Base-by-base conservation (phyloP, 2,888 invertebrate genomes). In the Euzetes globulus region DNA sequence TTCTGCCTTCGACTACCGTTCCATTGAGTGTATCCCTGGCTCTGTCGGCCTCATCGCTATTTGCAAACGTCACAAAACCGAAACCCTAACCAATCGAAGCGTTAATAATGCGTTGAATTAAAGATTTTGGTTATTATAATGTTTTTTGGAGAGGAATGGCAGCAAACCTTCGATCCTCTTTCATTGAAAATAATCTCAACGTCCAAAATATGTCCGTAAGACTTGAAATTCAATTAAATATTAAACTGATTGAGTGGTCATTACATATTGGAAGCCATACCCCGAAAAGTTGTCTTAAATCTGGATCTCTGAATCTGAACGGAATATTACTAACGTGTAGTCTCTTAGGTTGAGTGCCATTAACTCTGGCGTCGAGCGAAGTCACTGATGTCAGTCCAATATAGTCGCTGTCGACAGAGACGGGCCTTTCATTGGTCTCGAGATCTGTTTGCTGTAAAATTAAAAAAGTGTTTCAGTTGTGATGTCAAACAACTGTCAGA, bases 301-400 rank as follows among this genome's bases (percentile, higher is more conserved):
- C 98, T 78, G 96, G 96, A 86, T 98, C 98, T 86, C 98, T 89
- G 87, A 97, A 98, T 84, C 97, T 88, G 87, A 98, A 98, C 82
- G 98, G 98, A 87, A 98, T 98, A 87, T 98, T 98, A 82, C 96
- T 97, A 82, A 98, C 96, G 85, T 98, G 98, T 80, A 98, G 88
- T 83, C 98, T 88, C 85, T 98, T 97, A 80, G 92, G 94, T 58
- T 76, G 70, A 45, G 15, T 22, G 25, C 45, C 45, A 22, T 68
- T 68, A 1, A 41, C 25, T 22, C 17, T 45, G 22, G 45, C 15
- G 17, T 68, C 22, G 1, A 11, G n/a, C 33, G 9, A 27, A 15
- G 33, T 5, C 33, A 33, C 33, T 25, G 33, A 25, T 45, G 33
- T 6, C 65, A 29, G 65, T n/a, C 33, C 33, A 65, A 4, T n/a